Evolutionary conservation across 2,797 vertebrate genomes (phyloP).

Genomic region (Mareca strepera): DNA sequence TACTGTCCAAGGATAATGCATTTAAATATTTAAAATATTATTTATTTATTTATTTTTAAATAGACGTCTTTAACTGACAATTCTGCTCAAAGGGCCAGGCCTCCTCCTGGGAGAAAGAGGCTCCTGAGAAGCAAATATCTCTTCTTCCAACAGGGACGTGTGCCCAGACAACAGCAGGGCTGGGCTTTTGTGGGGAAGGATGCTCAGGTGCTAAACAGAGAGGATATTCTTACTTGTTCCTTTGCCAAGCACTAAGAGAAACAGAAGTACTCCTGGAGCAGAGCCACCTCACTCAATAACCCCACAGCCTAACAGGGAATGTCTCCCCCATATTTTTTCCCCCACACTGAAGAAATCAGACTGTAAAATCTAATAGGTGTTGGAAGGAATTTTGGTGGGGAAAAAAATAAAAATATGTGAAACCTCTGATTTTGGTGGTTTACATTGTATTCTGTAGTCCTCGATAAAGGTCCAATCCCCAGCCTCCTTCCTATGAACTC

Average conservation of each 20-base stretch:
- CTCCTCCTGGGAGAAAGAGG: background rate
- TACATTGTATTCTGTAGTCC: background rate
- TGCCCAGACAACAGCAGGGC: slow-evolving; percentile 57
- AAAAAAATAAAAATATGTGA: too few species aligned
- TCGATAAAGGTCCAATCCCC: background rate
- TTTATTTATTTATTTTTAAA: background rate
- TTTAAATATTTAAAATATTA: background rate
- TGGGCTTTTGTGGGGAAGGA: background rate
- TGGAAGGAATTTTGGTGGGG: background rate
- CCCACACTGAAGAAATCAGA: background rate
- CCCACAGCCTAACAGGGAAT: background rate
- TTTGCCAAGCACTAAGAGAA: slow-evolving; percentile 11
- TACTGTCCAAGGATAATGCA: background rate
- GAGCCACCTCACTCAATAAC: background rate
- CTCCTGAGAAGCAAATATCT: background rate
- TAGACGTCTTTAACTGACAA: background rate
- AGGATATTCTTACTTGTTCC: background rate
- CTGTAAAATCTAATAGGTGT: background rate
- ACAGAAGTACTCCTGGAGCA: background rate
- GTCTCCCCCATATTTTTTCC: background rate
- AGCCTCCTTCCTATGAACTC: background rate
- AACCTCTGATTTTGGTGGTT: background rate
- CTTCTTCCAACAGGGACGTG: background rate
- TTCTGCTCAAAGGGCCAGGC: background rate
- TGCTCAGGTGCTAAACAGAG: slow-evolving; percentile 46